Base-by-base conservation (phyloP, 1,140 invertebrate genomes). In the Oncopodura yosiiana region DNA sequence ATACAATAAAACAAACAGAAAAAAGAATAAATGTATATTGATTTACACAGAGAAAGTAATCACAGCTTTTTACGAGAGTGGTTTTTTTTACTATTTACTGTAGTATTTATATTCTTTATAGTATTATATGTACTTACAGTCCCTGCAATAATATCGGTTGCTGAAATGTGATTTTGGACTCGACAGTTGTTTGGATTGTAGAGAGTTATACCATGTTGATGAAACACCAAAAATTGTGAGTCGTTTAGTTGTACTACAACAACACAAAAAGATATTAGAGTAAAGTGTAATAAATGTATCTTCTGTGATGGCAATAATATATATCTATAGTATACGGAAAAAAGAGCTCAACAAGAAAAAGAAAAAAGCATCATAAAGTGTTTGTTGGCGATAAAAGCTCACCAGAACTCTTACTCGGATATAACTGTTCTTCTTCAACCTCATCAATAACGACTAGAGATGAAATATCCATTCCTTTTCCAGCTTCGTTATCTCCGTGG, bases 111-210 rank as follows among this genome's bases (percentile, higher is more conserved):
- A 67, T 34, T n/a, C 32, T n/a, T n/a, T n/a, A n/a, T n/a, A n/a
- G 27, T 30, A 19, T 29, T 6, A 5, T 2, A 45, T 49, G 66
- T 68, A 79, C 80, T 72, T 81, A n/a, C 80, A 8, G 81, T 83
- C 16, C 81, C 81, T 0, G 81, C 80, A 62, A 83, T 82, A 58
- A 83, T 79, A 66, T 82, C 81, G 12, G 79, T 81, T 6, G 78
- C 78, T 66, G 79, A 76, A 52, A 86, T 83, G 63, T 81, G 78
- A 68, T 84, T 82, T 62, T 81, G 77, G 2, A 83, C 73, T n/a
- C 80, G 73, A 67, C 84, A 87, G 32, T 78, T 75, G n/a, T 77
- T 75, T 2, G 83, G 82, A 45, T 85, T 81, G 69, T 85, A 85
- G 2, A 84, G 77, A 2, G 80, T 81, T 57, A 85, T 79, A 8